phyloP scores from a whole-genome alignment of 2,113 vertebrate genomes.

The Poecile atricapillus region DNA sequence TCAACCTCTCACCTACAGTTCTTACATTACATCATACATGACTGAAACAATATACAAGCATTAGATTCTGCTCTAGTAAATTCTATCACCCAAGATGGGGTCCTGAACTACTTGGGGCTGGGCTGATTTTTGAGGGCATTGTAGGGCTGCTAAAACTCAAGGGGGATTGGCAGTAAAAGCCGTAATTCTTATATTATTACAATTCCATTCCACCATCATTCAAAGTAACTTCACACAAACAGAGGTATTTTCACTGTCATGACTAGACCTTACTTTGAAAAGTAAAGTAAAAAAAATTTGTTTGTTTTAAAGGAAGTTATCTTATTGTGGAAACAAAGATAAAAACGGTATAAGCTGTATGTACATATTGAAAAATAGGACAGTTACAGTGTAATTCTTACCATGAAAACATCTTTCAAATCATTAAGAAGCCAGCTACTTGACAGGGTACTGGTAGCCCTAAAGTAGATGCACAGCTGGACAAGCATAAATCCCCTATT shows the following conservation, averaged over 20 bases:
- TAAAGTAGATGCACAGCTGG: constrained; percentile 14
- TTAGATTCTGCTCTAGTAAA: background rate
- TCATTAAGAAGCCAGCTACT: background rate
- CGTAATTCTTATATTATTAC: background rate
- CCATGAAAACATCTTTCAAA: background rate
- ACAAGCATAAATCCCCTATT: constrained; percentile 14
- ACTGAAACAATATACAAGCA: background rate
- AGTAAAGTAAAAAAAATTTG: background rate
- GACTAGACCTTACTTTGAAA: background rate
- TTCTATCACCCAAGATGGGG: background rate
- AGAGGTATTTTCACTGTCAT: background rate
- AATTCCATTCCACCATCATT: background rate
- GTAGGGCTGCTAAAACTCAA: background rate
- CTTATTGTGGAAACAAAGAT: background rate
- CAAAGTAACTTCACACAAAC: background rate
- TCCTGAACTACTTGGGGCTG: background rate
- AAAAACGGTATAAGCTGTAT: background rate
- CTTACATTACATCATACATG: fast-evolving
- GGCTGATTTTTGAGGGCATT: background rate
- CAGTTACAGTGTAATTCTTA: background rate
- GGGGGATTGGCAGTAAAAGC: background rate
- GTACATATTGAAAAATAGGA: background rate
- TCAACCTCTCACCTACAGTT: background rate
- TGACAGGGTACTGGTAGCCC: background rate
- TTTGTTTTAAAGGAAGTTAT: background rate